phyloP scores from a whole-genome alignment of 2,888 invertebrate species.

The Cancer borealis region DNA sequence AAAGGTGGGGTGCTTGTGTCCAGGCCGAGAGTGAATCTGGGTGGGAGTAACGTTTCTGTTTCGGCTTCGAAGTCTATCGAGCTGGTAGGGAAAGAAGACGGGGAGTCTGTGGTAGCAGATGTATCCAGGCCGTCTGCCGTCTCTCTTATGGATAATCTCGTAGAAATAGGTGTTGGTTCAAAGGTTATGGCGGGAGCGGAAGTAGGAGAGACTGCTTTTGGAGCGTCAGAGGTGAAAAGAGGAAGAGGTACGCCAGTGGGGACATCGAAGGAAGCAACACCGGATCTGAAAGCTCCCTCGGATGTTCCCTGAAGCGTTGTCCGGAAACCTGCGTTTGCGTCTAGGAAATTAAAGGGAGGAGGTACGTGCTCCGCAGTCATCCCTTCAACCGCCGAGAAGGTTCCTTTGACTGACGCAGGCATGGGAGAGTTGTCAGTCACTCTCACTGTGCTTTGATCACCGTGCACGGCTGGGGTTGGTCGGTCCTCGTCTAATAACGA shows the following conservation, averaged over 20 bases:
- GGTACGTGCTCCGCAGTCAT: slow-evolving; percentile 53
- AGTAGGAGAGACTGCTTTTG: neutral
- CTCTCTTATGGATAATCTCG: neutral
- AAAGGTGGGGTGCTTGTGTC: neutral
- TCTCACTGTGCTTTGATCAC: slow-evolving; percentile 36
- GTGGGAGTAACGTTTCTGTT: neutral
- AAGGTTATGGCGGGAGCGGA: neutral
- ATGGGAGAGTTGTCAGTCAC: slow-evolving; percentile 45
- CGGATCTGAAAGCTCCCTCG: neutral
- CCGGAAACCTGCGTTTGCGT: neutral
- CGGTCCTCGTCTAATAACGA: slow-evolving; percentile 12
- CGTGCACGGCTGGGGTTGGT: neutral
- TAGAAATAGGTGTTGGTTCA: slow-evolving; percentile 38
- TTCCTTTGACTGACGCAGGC: slow-evolving; percentile 33
- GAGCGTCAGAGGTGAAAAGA: neutral
- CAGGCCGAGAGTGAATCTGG: slow-evolving; percentile 32
- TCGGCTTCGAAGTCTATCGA: neutral
- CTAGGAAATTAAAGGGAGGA: slow-evolving; percentile 30
- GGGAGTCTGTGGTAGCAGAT: slow-evolving; percentile 60
- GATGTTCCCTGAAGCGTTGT: neutral
- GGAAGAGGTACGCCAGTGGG: neutral
- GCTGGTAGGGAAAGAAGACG: slow-evolving; percentile 33
- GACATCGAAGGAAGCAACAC: neutral
- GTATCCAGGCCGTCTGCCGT: slow-evolving; percentile 23
- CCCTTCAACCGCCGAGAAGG: slow-evolving; percentile 42